Base-by-base conservation (phyloP, 2,797 vertebrate genomes). In the Mastacembelus armatus region DNA sequence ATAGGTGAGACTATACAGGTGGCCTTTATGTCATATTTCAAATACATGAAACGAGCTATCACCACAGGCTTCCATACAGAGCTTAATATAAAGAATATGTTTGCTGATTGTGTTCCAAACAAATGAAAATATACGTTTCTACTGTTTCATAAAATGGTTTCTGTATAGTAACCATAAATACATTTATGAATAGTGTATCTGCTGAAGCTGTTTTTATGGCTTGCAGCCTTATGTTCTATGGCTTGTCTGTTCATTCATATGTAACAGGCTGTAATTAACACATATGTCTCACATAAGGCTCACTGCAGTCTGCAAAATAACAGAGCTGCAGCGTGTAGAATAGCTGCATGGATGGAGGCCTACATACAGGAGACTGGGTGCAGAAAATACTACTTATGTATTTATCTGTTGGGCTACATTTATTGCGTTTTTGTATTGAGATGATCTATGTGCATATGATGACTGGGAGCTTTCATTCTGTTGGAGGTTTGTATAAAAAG, bases 401-500 rank as follows among this genome's bases (percentile, higher is more conserved):
- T 44, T 42, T 16, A 36, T n/a, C 2, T 19, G 15, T 39, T 19
- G n/a, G n/a, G n/a, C n/a, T n/a, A 19, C 11, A 35, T 29, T 24
- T 9, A 26, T 24, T 22, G 38, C 67, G 14, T 65, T 59, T 58
- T 55, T 55, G 51, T 50, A 1, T 19, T 47, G 5, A 66, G 51
- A 79, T 14, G 33, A 57, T 57, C 32, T 7, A 11, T 68, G 11
- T 27, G 62, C 18, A 66, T 29, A 73, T 29, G 6, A 18, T 52
- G 58, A 52, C 43, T 65, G 78, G 72, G 70, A 55, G 22, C 16
- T 71, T 30, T 78, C 72, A 68, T 80, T 78, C 78, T 83, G 74
- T 63, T n/a, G n/a, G n/a, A n/a, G n/a, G n/a, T n/a, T n/a, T n/a
- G n/a, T n/a, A n/a, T n/a, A n/a, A n/a, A n/a, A n/a, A 36, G 40